phyloP scores from a whole-genome alignment of 1,140 invertebrate genomes.

The Vollenhovia emeryi region DNA sequence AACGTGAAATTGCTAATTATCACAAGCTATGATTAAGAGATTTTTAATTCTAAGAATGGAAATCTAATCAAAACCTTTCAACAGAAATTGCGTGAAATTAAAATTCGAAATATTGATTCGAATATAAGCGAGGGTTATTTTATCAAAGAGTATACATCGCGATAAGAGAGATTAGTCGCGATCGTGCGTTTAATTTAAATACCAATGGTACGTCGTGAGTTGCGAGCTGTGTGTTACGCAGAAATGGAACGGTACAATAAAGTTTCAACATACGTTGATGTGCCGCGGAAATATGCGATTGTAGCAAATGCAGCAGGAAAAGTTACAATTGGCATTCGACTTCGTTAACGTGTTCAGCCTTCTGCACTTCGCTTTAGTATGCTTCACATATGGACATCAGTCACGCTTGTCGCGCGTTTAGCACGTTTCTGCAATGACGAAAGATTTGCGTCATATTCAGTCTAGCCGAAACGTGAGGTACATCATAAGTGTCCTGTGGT shows the following conservation, averaged over 20 bases:
- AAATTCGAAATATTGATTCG: background rate
- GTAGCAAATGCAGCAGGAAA: background rate
- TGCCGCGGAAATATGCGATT: background rate
- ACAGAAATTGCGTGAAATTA: background rate
- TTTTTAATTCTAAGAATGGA: background rate
- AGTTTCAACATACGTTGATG: background rate
- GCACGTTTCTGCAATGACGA: conserved; percentile 36
- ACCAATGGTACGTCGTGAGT: conserved; percentile 9
- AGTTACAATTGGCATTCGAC: background rate
- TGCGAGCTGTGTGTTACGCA: background rate
- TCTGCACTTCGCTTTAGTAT: background rate
- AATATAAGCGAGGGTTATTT: background rate
- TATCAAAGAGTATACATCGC: conserved; percentile 2
- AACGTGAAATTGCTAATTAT: conserved; percentile 4
- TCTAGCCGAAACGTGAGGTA: background rate
- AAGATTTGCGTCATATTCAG: conserved; percentile 17
- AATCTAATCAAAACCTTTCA: background rate
- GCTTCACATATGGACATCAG: background rate
- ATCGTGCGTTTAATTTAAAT: conserved; percentile 15
- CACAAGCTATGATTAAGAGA: background rate
- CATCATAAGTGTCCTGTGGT: background rate
- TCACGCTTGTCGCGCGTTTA: conserved; percentile 3
- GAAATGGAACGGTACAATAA: conserved; percentile 1
- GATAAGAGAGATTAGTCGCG: conserved; percentile 17
- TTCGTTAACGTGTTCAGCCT: background rate